Evolutionary conservation across 2,888 invertebrate species (phyloP), one percentile per base, ranked within the genome.

Genomic region (Rhimphoctona megacephalus): DNA sequence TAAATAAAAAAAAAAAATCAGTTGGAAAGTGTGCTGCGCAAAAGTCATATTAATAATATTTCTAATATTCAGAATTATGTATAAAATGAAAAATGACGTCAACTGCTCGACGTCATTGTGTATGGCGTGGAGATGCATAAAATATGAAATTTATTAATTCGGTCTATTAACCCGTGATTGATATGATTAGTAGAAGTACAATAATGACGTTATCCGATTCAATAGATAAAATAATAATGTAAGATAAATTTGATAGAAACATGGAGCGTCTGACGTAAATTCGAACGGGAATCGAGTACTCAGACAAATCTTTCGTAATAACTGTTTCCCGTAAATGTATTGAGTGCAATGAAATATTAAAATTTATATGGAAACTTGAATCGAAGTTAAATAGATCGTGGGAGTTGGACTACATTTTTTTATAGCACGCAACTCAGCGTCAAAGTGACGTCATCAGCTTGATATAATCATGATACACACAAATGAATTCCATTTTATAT

Each of bases 401-500:
- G 64, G 19, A 57, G 67, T 66, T 49, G 76, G 39, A 7, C 30
- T 33, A 64, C 43, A 17, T 49, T 67, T 67, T 81, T 81, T 64
- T 66, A 30, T 25, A 25, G 19, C 39, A 19, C 36, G 25, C 14
- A 7, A 25, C 25, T 25, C 9, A 66, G 30, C 77, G 67, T 17
- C 80, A 76, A 43, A 81, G 66, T 81, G 83, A 80, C 83, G 83
- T 86, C 72, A 67, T 83, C 79, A 66, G 30, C 30, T 52, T 39
- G 77, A 73, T 61, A 33, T 30, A 43, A 52, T 22, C 33, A 67
- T 57, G 69, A 83, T 83, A 80, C 69, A 33, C 66, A 61, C 72
- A 80, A 72, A 36, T 43, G 14, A 72, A 61, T 73, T 52, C 74
- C 77, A 73, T 49, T 61, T 9, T 46, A 39, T 67, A 69, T 66